Evolutionary conservation across 2,797 vertebrate genomes (phyloP).

Genomic region (Arctocebus calabarensis): DNA sequence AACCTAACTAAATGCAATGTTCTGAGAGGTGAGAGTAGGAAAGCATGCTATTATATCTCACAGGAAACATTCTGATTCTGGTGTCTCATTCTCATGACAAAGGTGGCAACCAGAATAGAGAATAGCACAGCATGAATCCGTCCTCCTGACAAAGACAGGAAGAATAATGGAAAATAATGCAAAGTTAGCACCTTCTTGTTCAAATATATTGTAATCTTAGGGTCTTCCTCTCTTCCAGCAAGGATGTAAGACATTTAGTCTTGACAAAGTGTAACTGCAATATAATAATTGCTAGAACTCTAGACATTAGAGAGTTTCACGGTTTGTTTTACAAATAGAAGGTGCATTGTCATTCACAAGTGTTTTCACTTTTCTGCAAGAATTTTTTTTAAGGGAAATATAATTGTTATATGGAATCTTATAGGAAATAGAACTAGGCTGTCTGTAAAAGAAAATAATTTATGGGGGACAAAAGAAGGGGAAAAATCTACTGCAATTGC

Average conservation of each 20-base stretch:
- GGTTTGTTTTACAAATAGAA: slow-evolving; percentile 71
- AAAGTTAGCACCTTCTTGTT: slow-evolving; percentile 88
- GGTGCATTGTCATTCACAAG: slow-evolving; percentile 75
- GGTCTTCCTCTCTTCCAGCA: slow-evolving; percentile 82
- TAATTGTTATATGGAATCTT: slow-evolving; percentile 34
- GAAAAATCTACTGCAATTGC: not conserved
- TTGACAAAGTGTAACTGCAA: slow-evolving; percentile 81
- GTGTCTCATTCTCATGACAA: slow-evolving; percentile 87
- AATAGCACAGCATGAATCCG: slow-evolving; percentile 88
- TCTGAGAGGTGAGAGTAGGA: slow-evolving; percentile 84
- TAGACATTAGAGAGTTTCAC: slow-evolving; percentile 72
- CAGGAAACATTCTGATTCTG: slow-evolving; percentile 87
- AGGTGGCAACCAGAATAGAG: slow-evolving; percentile 87
- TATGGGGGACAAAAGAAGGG: not conserved
- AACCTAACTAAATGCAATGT: slow-evolving; percentile 87
- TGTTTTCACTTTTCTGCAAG: slow-evolving; percentile 82
- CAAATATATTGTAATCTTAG: slow-evolving; percentile 86
- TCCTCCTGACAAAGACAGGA: slow-evolving; percentile 83
- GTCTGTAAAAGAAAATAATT: slow-evolving; percentile 24
- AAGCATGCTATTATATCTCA: slow-evolving; percentile 86
- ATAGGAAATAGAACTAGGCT: not conserved
- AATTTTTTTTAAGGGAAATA: slow-evolving; percentile 36
- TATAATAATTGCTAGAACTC: slow-evolving; percentile 85
- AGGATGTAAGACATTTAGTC: slow-evolving; percentile 86
- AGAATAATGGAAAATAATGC: slow-evolving; percentile 90